These are phyloP conservation scores for Mormyrus hasselquistii DNA, from an alignment of 2,797 vertebrate genomes.

Conservation along the genomic window DNA sequence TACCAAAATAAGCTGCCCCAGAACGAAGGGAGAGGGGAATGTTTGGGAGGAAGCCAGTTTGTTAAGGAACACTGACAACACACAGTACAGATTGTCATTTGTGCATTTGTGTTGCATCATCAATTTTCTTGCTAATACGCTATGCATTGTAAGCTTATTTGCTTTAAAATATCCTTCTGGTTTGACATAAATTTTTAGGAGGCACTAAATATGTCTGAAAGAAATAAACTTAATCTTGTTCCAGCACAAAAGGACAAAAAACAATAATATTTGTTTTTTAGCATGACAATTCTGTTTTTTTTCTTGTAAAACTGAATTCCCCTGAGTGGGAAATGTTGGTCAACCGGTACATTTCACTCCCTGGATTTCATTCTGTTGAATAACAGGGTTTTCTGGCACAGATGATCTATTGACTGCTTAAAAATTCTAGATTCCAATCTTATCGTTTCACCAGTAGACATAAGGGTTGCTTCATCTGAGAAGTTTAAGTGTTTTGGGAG, in stretches of 20 bases:
- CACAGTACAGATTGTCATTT: not conserved
- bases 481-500: not conserved
- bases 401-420: not conserved
- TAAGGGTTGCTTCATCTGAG: not conserved
- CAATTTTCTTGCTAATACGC: not conserved
- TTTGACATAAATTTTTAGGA: not conserved
- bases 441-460: not conserved
- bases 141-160: not conserved
- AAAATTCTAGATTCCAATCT: not conserved
- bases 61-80: not conserved
- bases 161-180: not conserved
- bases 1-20: constrained; percentile 13
- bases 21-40: not conserved
- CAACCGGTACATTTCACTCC: not conserved
- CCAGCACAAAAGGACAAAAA: not conserved
- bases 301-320: not conserved
- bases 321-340: not conserved
- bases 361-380: not conserved
- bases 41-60: not conserved
- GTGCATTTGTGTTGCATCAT: not conserved
- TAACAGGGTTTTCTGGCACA: not conserved
- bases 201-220: not conserved
- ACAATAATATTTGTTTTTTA: not conserved
- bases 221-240: not conserved
- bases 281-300: not conserved